Base-by-base conservation (phyloP, 2,113 vertebrate species). In the Ammodytes dubius region DNA sequence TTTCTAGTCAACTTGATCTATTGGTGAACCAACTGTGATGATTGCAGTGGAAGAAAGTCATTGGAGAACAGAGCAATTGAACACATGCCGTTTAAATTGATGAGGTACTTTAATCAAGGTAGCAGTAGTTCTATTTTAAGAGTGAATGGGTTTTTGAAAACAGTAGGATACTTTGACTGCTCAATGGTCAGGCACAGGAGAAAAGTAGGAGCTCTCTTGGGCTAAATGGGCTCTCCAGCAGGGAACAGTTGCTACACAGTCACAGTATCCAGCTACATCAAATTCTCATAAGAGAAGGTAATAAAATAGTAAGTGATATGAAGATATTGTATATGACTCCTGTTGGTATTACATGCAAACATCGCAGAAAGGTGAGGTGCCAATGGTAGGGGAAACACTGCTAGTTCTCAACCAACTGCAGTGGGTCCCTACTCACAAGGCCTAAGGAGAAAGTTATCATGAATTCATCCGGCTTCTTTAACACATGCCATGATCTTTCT, bases 171-270 rank as follows among this genome's bases (percentile, higher is more conserved):
- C 54, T 43, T 2, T 35, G 53, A 47, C 63, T 54, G 59, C 13
- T 65, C 50, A 63, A 77, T 37, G 12, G 15, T 11, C 42, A 59
- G 15, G 27, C 46, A 35, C 57, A 60, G 0, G n/a, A 37, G 10
- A 53, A 19, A 10, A 67, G 19, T 5, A 14, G 70, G 2, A 8
- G 39, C 61, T 54, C 50, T 53, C 40, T 11, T 39, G 49, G 53
- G 42, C 45, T 68, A 40, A 77, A 83, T 59, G 47, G 27, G 14
- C 19, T 71, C 49, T 71, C 73, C 65, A 59, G 65, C 50, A 67
- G 70, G 64, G 65, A 71, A 46, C 27, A 27, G 27, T 27, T 4
- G 35, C 9, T 56, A 50, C 79, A 52, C n/a, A 40, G 15, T 57
- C 35, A 43, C 46, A 40, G 54, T 5, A 45, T 69, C 0, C 65